Percentiles rank a stretch among this genome's conserved stretches.
phyloP scores from a whole-genome alignment of 2,113 vertebrate species.

The Leptobrachium ailaonicum region DNA sequence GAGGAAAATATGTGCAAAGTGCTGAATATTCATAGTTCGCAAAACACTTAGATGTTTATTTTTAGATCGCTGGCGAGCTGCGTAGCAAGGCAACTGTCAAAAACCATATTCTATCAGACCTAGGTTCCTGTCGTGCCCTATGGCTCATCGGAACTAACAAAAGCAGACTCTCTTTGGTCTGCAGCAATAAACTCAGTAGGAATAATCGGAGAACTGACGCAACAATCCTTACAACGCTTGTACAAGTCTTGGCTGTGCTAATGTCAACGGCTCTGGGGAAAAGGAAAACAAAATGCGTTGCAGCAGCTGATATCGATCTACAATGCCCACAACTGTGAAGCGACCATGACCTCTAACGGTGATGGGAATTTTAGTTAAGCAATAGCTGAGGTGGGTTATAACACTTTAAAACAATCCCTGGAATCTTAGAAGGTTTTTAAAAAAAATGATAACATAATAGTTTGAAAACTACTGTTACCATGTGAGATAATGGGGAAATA shows the following conservation, averaged over 20 bases:
- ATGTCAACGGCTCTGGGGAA: no score
- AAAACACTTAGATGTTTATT: constrained; percentile 26
- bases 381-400: no score
- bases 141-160: not conserved
- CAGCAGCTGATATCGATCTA: no score
- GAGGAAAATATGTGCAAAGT: constrained; percentile 19
- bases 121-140: not conserved
- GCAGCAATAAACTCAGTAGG: not conserved
- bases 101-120: not conserved
- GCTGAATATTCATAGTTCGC: constrained; percentile 45
- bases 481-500: no score
- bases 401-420: no score
- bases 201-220: not conserved
- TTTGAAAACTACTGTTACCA: no score
- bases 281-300: no score
- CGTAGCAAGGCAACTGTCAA: constrained; percentile 21
- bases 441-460: no score
- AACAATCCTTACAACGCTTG: not conserved
- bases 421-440: no score
- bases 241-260: not conserved
- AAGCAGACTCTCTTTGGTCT: not conserved
- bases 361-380: no score
- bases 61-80: constrained; percentile 19
- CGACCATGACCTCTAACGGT: no score
- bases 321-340: no score